Evolutionary conservation across 2,113 vertebrate species (phyloP).

Genomic region (Chionomys nivalis): DNA sequence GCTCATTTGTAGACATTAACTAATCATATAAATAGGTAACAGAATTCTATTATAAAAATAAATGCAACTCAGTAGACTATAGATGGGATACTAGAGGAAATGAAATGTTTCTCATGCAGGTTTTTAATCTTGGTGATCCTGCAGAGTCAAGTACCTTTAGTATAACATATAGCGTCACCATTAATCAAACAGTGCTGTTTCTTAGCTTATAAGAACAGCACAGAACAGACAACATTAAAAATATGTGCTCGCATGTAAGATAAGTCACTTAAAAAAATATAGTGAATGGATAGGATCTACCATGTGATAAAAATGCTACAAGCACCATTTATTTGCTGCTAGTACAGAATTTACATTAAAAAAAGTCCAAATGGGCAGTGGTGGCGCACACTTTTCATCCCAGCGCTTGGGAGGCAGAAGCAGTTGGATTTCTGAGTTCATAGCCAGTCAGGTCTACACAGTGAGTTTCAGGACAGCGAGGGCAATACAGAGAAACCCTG

Average conservation of each 20-base stretch:
- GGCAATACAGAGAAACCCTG: not conserved
- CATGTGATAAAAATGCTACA: not conserved
- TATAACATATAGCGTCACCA: conserved; percentile 13
- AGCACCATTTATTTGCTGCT: not conserved
- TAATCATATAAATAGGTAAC: conserved; percentile 30
- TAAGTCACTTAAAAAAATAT: not conserved
- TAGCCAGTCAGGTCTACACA: not conserved
- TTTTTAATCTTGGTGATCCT: conserved; percentile 24
- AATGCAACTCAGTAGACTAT: not conserved
- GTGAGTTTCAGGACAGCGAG: not conserved
- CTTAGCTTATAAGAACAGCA: not conserved
- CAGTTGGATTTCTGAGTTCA: not conserved
- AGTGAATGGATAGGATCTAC: not conserved
- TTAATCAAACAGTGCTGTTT: not conserved
- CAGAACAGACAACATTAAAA: not conserved
- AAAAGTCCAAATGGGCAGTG: not conserved
- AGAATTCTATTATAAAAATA: conserved; percentile 53
- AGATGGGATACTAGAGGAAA: conserved; percentile 19
- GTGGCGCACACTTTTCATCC: not conserved
- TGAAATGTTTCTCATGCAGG: conserved; percentile 8
- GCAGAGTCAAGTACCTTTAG: conserved; percentile 3
- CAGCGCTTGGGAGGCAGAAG: not conserved
- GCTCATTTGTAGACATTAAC: conserved; percentile 10
- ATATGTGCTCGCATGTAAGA: not conserved
- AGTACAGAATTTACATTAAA: not conserved